Evolutionary conservation across 2,888 invertebrate genomes (phyloP), one percentile per base, ranked within the genome.

Genomic region (Myopa testacea): DNA sequence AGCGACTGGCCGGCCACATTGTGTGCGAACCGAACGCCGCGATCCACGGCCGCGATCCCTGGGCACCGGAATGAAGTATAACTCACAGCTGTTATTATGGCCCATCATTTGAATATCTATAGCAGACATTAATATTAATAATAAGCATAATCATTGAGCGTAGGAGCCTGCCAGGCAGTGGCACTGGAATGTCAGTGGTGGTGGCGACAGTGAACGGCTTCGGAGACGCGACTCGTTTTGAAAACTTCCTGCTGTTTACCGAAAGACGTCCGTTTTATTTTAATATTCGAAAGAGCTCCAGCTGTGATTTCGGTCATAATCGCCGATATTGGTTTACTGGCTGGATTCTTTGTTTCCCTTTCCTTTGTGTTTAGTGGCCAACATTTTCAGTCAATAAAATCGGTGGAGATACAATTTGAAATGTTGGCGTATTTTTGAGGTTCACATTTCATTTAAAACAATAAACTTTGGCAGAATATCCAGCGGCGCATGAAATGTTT

Each of bases 71-170:
- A 26, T 26, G 2, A 26, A 26, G 26, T 26, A 26, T 45, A 69
- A 75, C 75, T 75, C 62, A 74, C 34, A 65, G 45, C 74, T 50
- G 74, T 74, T 74, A 63, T 74, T 65, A 65, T 74, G 37, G 45
- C 16, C 68, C 68, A 75, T 69, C 77, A 78, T 84, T 86, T 86
- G 86, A 86, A 86, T 86, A 86, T 86, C 83, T 86, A 86, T 85
- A 86, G 85, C 85, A 84, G 82, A 83, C 85, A 86, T 86, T 86
- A 86, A 86, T 86, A 86, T 86, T 86, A 75, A 85, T 86, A 86
- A 86, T 86, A 86, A 86, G 85, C 86, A 86, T 86, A 86, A 85
- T 84, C 85, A 83, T 52, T 45, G 60, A 55, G 72, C 55, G 60
- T 72, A 72, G 60, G 72, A 81, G 67, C 81, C 71, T 72, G 68